Conservation (phyloP, 92 coral and sea anemone genomes). For the Epizoanthus rinbou region DNA sequence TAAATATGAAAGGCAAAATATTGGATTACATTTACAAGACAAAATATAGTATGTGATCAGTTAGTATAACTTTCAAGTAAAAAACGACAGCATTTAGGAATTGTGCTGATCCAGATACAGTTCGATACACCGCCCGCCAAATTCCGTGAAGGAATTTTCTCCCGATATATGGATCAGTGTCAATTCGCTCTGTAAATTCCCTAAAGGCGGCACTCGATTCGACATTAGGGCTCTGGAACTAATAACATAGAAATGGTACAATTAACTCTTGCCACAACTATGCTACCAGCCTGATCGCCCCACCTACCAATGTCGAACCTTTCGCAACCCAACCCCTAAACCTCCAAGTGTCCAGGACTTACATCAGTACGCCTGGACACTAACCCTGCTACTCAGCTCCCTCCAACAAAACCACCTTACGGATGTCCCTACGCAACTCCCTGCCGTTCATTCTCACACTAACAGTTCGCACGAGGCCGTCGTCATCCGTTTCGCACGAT, state of each 20-base stretch:
- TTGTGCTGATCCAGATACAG: background rate
- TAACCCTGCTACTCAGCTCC: background rate
- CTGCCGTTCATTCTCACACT: background rate
- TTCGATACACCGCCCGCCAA: slow-evolving; percentile 3
- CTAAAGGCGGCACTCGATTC: background rate
- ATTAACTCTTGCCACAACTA: no score
- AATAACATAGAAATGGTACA: slow-evolving; percentile 2
- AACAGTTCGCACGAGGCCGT: background rate
- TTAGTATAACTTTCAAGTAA: background rate
- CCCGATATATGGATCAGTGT: background rate
- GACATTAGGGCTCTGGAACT: background rate
- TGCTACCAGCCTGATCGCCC: background rate
- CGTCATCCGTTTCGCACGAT: background rate
- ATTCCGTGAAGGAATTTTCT: background rate
- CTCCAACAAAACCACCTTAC: background rate
- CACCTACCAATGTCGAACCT: background rate
- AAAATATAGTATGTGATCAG: background rate
- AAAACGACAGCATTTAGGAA: background rate
- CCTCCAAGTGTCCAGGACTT: background rate
- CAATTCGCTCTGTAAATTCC: background rate
- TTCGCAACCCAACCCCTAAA: background rate
- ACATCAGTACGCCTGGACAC: background rate
- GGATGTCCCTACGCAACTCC: slow-evolving; percentile 3
- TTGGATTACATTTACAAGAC: background rate
- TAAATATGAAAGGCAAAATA: background rate